Evolutionary conservation across 2,797 vertebrate genomes (phyloP).

Genomic region (Macrochelys suwanniensis): DNA sequence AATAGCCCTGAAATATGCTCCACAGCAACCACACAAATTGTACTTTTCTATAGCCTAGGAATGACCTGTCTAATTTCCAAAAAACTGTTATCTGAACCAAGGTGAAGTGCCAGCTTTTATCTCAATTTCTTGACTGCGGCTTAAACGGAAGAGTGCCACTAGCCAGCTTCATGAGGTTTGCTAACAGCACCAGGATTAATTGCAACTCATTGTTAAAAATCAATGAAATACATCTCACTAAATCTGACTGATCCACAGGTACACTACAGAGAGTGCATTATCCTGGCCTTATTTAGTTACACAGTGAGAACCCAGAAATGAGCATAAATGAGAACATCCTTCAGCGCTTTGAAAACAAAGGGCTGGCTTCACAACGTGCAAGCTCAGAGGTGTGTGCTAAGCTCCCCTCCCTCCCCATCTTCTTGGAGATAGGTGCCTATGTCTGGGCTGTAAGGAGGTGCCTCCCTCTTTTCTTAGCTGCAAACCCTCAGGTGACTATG

Average conservation of each 20-base stretch:
- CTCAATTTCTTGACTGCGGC: conserved; percentile 79
- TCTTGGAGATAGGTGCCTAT: not conserved
- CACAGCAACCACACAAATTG: conserved; percentile 33
- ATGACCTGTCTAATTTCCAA: conserved; percentile 74
- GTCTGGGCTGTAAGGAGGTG: not conserved
- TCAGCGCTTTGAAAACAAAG: conserved; percentile 47
- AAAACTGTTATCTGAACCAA: conserved; percentile 75
- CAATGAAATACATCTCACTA: conserved; percentile 78
- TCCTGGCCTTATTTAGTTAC: conserved; percentile 62
- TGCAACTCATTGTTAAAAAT: conserved; percentile 80
- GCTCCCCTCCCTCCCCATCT: not conserved
- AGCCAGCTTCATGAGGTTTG: conserved; percentile 69
- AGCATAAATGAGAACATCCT: conserved; percentile 29
- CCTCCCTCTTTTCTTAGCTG: not conserved
- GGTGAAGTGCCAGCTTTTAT: conserved; percentile 82
- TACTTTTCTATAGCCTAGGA: conserved; percentile 52
- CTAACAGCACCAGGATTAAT: conserved; percentile 77
- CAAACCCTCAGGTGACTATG: not conserved
- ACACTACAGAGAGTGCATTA: conserved; percentile 55
- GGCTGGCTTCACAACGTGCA: not conserved
- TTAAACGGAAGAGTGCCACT: conserved; percentile 83
- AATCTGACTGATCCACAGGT: conserved; percentile 70
- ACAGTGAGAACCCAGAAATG: conserved; percentile 67
- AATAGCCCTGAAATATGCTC: conserved; percentile 54
- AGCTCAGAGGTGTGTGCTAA: not conserved